A percentile compares a stretch with the other conserved stretches of the same genome.
Evolutionary conservation across 2,113 vertebrate species (phyloP).

Genomic region (Odontesthes bonariensis): DNA sequence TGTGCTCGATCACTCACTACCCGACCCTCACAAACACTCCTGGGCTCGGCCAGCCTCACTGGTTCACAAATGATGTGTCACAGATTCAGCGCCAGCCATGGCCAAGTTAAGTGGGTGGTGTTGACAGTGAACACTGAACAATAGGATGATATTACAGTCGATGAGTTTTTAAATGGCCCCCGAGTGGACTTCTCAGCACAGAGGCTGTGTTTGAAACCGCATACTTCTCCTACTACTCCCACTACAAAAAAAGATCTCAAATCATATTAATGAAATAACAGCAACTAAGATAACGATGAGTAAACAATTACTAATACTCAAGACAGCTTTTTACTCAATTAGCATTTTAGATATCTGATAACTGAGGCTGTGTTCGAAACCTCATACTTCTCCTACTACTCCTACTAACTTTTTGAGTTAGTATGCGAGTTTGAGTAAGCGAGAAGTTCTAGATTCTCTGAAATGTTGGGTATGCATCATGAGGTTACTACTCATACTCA

Average conservation of each 20-base stretch:
- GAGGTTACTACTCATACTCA: no score
- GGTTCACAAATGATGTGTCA: slow-evolving; percentile 49
- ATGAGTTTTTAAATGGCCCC: slow-evolving; percentile 74
- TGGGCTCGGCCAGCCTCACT: slow-evolving; percentile 42
- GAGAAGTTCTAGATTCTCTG: no score
- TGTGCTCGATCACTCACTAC: slow-evolving; percentile 63
- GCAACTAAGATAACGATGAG: no score
- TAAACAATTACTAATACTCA: not conserved
- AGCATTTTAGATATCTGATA: not conserved
- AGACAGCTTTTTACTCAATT: not conserved
- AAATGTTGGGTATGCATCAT: no score
- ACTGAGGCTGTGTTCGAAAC: no score
- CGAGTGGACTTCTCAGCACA: slow-evolving; percentile 56
- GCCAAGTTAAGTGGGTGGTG: slow-evolving; percentile 63
- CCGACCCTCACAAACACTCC: slow-evolving; percentile 44
- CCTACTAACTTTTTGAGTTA: no score
- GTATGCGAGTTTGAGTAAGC: no score
- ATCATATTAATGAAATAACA: not conserved
- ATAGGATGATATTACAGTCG: slow-evolving; percentile 65
- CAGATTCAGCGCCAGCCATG: slow-evolving; percentile 50
- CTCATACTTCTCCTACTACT: no score
- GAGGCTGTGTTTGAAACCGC: slow-evolving; percentile 31
- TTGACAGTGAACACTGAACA: slow-evolving; percentile 64
- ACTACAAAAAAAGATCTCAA: not conserved
- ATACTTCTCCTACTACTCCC: no score